These are phyloP conservation scores for Tetragonula clypearis DNA, from an alignment of 1,140 invertebrate genomes.

Conservation along the genomic window DNA sequence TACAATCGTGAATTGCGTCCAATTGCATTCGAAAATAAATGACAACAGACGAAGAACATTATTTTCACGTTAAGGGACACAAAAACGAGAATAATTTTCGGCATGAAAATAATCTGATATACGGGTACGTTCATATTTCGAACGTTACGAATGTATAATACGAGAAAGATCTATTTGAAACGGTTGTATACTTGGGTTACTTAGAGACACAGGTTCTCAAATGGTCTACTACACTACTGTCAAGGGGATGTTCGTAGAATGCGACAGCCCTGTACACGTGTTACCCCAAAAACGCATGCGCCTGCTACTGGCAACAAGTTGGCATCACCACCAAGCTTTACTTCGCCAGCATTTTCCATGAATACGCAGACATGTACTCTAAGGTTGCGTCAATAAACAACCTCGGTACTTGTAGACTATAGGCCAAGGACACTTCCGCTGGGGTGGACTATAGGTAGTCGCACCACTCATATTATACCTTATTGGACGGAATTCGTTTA, in stretches of 20 bases:
- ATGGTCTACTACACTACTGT: slow-evolving; percentile 28
- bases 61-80: background rate
- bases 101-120: background rate
- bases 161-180: background rate
- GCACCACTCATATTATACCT: slow-evolving; percentile 26
- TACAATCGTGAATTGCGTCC: background rate
- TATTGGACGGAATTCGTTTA: slow-evolving; percentile 35
- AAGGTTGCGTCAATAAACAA: slow-evolving; percentile 58
- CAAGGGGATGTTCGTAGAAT: slow-evolving; percentile 37
- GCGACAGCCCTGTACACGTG: slow-evolving; percentile 58
- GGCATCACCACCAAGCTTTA: slow-evolving; percentile 59
- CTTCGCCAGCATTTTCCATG: slow-evolving; percentile 19
- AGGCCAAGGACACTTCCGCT: slow-evolving; percentile 61
- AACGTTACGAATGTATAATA: background rate
- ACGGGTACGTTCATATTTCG: too few species aligned
- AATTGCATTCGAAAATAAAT: background rate
- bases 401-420: slow-evolving; percentile 36
- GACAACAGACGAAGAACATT: background rate
- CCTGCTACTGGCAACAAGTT: slow-evolving; percentile 67
- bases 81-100: too few species aligned
- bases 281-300: slow-evolving; percentile 64
- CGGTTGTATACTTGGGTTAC: too few species aligned
- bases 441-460: slow-evolving; percentile 11
- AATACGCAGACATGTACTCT: slow-evolving; percentile 17
- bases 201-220: background rate